These are phyloP conservation scores for Eristalis intricaria DNA, from an alignment of 2,888 invertebrate genomes.

Conservation along the genomic window DNA sequence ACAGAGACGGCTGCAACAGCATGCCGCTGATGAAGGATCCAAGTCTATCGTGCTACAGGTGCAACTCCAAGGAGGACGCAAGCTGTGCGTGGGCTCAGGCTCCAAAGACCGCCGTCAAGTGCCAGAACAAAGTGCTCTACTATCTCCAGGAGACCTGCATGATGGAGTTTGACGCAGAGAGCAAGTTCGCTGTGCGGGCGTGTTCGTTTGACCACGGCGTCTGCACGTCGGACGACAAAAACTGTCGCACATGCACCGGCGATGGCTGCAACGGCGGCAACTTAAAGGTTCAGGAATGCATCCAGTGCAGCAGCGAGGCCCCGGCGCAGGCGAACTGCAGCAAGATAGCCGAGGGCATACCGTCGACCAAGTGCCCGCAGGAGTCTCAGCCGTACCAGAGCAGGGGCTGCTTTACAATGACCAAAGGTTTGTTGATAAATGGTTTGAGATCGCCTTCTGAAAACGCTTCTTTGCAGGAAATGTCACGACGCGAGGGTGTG, in stretches of 20 bases:
- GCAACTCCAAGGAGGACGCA: conserved; percentile 54
- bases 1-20: conserved; percentile 67
- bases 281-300: conserved; percentile 61
- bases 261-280: conserved; percentile 68
- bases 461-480: conserved; percentile 68
- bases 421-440: conserved; percentile 58
- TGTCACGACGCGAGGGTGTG: conserved; percentile 76
- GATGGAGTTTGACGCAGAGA: conserved; percentile 44
- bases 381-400: conserved; percentile 52
- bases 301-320: conserved; percentile 67
- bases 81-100: conserved; percentile 70
- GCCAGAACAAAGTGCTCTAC: conserved; percentile 62
- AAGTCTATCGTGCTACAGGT: conserved; percentile 69
- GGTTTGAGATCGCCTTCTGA: neutral
- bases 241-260: conserved; percentile 54
- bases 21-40: conserved; percentile 54
- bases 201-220: conserved; percentile 71
- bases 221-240: conserved; percentile 52
- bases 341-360: conserved; percentile 34
- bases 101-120: conserved; percentile 22
- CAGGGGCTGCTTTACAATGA: conserved; percentile 71
- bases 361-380: conserved; percentile 48
- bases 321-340: conserved; percentile 51
- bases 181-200: conserved; percentile 59
- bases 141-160: conserved; percentile 71